Conservation (phyloP, 1,140 invertebrate species). For the Yoshiicerus persimilis region DNA sequence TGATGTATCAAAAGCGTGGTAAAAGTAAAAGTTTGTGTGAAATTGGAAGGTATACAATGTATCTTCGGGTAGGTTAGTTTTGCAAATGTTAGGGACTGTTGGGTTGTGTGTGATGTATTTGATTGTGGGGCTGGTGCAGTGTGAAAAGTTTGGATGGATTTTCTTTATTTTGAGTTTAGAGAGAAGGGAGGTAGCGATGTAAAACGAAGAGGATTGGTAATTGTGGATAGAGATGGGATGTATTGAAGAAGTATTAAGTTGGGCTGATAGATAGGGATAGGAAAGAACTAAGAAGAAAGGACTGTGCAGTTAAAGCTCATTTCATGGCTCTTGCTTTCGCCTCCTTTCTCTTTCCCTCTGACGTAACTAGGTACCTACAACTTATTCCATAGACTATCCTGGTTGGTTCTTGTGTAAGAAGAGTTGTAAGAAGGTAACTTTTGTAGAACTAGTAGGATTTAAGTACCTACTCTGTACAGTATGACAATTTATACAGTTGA, state of each 20-base stretch:
- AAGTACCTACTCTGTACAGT: neutral
- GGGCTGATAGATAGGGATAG: neutral
- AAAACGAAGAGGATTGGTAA: neutral
- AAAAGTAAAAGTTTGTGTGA: neutral
- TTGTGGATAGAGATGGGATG: neutral
- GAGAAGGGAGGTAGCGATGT: neutral
- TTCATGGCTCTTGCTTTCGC: slow-evolving; percentile 8
- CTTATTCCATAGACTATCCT: too few relatives aligned
- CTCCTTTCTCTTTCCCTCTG: neutral
- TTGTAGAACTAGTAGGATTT: neutral
- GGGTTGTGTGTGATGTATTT: neutral
- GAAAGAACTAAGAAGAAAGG: neutral
- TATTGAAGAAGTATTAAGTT: neutral
- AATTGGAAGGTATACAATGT: neutral
- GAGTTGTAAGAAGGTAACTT: neutral
- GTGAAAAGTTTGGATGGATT: neutral
- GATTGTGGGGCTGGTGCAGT: neutral
- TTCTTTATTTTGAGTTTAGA: neutral
- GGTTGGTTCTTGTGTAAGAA: too few relatives aligned
- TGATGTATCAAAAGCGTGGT: too few relatives aligned
- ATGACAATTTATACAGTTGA: neutral
- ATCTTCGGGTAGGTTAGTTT: neutral
- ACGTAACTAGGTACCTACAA: neutral
- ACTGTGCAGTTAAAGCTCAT: slow-evolving; percentile 8
- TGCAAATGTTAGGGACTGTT: neutral